These are phyloP conservation scores for Sarotherodon lohbergeri DNA, from an alignment of 2,113 vertebrate species.

Conservation along the genomic window DNA sequence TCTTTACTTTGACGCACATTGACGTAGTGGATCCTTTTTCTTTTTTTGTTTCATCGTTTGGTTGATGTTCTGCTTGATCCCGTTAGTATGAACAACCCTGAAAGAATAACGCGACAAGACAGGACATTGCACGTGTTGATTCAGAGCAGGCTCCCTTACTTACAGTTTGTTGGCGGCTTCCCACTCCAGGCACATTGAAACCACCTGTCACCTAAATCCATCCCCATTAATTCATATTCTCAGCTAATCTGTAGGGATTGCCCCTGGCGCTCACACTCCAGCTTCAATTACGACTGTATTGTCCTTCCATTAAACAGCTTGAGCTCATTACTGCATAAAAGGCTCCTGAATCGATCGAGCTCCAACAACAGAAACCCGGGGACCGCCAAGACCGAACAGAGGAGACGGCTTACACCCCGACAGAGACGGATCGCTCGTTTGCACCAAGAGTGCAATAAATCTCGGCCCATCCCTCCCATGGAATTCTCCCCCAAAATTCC, in stretches of 20 bases:
- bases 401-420: background rate
- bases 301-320: slow-evolving; percentile 18
- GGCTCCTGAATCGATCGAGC: slow-evolving; percentile 9
- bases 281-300: slow-evolving; percentile 6
- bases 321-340: background rate
- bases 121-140: slow-evolving; percentile 31
- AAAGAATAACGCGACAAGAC: slow-evolving; percentile 35
- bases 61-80: background rate
- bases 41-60: background rate
- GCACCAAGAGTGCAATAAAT: slow-evolving; percentile 6
- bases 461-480: background rate
- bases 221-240: slow-evolving; percentile 37
- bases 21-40: background rate
- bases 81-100: background rate
- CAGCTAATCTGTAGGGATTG: slow-evolving; percentile 24
- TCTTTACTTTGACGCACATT: background rate
- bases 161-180: background rate
- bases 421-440: slow-evolving; percentile 12
- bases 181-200: slow-evolving; percentile 9
- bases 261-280: background rate
- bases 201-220: slow-evolving; percentile 38
- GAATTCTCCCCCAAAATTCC: background rate
- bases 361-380: background rate
- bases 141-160: slow-evolving; percentile 18
- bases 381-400: background rate